Conservation (phyloP, 2,888 invertebrate genomes). For the Drosophila borealis region DNA sequence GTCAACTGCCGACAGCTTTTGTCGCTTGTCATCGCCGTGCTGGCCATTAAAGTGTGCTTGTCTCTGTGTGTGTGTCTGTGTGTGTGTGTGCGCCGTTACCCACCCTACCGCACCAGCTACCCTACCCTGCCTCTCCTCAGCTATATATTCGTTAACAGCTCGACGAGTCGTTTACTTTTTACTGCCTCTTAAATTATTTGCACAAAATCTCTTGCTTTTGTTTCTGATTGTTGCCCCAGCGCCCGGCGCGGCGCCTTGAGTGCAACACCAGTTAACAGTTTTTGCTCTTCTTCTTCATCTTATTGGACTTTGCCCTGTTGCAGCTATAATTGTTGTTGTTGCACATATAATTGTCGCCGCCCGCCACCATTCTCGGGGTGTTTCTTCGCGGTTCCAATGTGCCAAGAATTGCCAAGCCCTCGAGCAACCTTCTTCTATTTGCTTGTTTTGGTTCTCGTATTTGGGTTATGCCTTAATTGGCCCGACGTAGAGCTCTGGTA, state of each 20-base stretch:
- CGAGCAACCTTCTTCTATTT: constrained; percentile 37
- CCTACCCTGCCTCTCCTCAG: constrained; percentile 7
- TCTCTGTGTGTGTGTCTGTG: neutral
- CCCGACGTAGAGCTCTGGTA: constrained; percentile 34
- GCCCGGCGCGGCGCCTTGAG: constrained; percentile 18
- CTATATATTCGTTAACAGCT: constrained; percentile 8
- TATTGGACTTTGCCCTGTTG: neutral
- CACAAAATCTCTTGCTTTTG: constrained; percentile 70
- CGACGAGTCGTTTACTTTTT: constrained; percentile 58
- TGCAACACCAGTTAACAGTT: constrained; percentile 44
- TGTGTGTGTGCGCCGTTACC: neutral
- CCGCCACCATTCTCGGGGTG: constrained; percentile 37
- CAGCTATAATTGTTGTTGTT: constrained; percentile 4
- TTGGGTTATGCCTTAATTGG: constrained; percentile 85
- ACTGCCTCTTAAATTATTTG: constrained; percentile 74
- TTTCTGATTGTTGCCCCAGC: constrained; percentile 24
- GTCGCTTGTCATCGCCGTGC: constrained; percentile 62
- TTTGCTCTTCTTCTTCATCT: neutral
- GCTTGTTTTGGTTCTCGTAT: constrained; percentile 71
- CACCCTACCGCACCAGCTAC: neutral
- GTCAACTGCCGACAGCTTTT: constrained; percentile 64
- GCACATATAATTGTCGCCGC: constrained; percentile 40
- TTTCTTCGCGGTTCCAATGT: constrained; percentile 53
- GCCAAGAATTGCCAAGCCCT: constrained; percentile 1
- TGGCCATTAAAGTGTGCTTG: constrained; percentile 47